These are phyloP conservation scores for Abrostola tripartita DNA, from an alignment of 2,888 invertebrate species.

Conservation along the genomic window DNA sequence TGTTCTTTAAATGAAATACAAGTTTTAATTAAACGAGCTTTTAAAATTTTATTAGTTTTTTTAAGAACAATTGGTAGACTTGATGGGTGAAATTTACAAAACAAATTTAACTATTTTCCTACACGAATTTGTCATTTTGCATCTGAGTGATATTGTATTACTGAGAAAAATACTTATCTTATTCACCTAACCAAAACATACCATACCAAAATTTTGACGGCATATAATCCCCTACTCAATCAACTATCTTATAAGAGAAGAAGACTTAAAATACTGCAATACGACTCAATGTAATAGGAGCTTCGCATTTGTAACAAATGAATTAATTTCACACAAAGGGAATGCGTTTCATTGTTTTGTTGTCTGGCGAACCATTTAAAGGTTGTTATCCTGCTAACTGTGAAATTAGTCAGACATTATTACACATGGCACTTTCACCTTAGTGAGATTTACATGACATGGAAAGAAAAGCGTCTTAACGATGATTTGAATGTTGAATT, in stretches of 20 bases:
- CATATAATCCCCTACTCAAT: too few relatives aligned
- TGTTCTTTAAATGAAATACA: neutral
- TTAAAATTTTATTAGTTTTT: neutral
- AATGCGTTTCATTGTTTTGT: constrained; percentile 21
- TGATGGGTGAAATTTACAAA: too few relatives aligned
- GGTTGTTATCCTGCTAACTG: neutral
- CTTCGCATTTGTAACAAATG: constrained; percentile 4
- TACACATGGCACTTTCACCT: too few relatives aligned
- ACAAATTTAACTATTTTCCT: too few relatives aligned
- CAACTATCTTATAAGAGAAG: too few relatives aligned
- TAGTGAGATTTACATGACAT: too few relatives aligned
- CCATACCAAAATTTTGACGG: too few relatives aligned
- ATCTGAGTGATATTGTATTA: too few relatives aligned
- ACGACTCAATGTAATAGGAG: constrained; percentile 3
- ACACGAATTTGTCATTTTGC: too few relatives aligned
- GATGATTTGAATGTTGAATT: too few relatives aligned
- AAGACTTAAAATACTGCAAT: neutral
- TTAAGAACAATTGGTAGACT: neutral
- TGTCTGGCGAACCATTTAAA: constrained; percentile 23
- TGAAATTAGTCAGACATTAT: constrained; percentile 4
- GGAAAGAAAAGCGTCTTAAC: neutral
- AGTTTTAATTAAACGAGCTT: neutral
- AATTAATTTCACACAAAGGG: constrained; percentile 29
- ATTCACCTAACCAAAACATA: too few relatives aligned
- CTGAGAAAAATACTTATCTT: too few relatives aligned